Base-by-base conservation (phyloP, 1,140 invertebrate genomes). In the Probaryconus sp. region DNA sequence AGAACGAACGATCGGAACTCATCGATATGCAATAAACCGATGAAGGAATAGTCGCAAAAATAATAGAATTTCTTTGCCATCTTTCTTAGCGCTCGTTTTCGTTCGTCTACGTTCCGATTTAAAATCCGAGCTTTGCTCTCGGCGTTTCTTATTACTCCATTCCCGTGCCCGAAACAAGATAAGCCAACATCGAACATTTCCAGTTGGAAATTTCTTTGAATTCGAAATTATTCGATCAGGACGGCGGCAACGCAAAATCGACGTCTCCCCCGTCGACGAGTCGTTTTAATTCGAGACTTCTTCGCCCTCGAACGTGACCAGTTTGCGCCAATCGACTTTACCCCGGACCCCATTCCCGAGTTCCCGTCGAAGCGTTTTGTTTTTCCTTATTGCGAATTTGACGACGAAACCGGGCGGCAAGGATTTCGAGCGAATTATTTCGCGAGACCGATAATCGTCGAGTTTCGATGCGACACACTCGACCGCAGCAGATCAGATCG, bases 211-310 rank as follows among this genome's bases (percentile, higher is more conserved):
- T 60, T 51, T 16, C 24, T 40, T 37, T 61, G 50, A 53, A 53
- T 61, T 61, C 63, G 31, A 60, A 65, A 64, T 63, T 45, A 68
- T 72, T 78, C 68, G 61, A 69, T 69, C 33, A 45, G 47, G 55
- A 33, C 16, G 43, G 2, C n/a, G 9, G 56, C 30, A 33, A 60
- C 33, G 30, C 42, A 18, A 13, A 26, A 31, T 43, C 51, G 55
- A 60, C 42, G 40, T 75, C 55, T 50, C 6, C 7, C 56, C 6
- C 7, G 31, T 47, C 65, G 33, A 70, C 64, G 40, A 50, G 45
- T 74, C 68, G 73, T 72, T 70, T 70, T 78, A 78, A 78, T 78
- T 78, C 73, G 50, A 68, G 63, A 21, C 53, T 68, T 51, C 64
- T 51, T 38, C 43, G 67, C 31, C 53, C 38, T 14, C 37, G 63